Evolutionary conservation across 1,140 invertebrate species (phyloP), one percentile per base, ranked within the genome.

Genomic region (Dreissena rostriformis): DNA sequence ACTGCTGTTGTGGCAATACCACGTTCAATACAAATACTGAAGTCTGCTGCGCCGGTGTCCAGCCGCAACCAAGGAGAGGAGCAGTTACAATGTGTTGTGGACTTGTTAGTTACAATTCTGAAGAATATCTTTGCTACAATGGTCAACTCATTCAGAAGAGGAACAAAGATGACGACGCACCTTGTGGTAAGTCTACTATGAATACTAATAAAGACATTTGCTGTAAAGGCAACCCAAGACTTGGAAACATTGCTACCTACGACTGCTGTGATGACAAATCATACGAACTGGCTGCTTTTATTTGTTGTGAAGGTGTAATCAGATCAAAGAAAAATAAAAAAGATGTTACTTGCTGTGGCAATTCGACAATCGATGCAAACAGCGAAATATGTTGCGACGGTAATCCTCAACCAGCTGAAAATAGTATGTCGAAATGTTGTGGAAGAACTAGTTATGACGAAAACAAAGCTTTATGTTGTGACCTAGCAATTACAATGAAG

Each of bases 1-100:
- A 84, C 28, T 84, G 82, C 14, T 84, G 82, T 72, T 84, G 82
- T 78, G 82, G 82, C 17, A 78, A 84, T 51, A 77, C 82, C 12
- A 77, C 82, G 24, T 77, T 77, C 26, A 84, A 84, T 53, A 78
- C 82, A 11, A 68, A 71, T 63, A 78, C 68, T 51, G 82, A 84
- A 65, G 82, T 84, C 17, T 84, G 82, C 24, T 84, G 82, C 49
- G 68, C 17, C 24, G 82, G 82, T 28, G 63, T 72, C 19, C 52
- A 76, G 22, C 74, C 67, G 49, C 74, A 84, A 53, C 72, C 57
- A 52, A 78, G 71, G 10, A 57, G 72, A 57, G 82, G 82, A 24
- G 51, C 52, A 49, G 63, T 49, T 53, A 84, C 82, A 51, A 29
- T 26, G 17, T 84, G 82, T 65, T 84, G 82, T n/a, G 74, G 68